Evolutionary conservation across 2,888 invertebrate species (phyloP), one percentile per base, ranked within the genome.

Genomic region (Gortyna flavago): DNA sequence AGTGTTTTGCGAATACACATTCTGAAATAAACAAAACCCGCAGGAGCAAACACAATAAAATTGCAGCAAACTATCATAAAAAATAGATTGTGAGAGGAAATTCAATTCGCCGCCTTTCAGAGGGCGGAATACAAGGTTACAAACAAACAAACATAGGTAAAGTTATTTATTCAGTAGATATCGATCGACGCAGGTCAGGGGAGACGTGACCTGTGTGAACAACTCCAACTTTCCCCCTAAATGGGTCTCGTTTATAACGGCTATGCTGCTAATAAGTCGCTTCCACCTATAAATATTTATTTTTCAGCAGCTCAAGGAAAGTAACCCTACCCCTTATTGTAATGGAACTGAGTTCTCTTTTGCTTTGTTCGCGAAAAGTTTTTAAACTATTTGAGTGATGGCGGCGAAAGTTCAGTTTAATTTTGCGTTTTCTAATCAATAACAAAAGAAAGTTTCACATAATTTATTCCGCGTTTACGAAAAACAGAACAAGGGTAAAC

Each of bases 91-190:
- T 80, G 29, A 48, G 62, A 66, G 84, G 82, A 84, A 88, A 89
- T 87, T 84, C 79, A 78, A 88, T 88, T 83, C 72, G 35, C 62
- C 62, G 65, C 66, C 68, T 83, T 70, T 71, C 62, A 72, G 59
- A 79, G 65, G 54, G 77, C 25, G 72, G 68, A 78, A 80, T 80
- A 78, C 81, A 77, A 80, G 80, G 87, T 85, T 83, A 85, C 81
- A 87, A 86, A 88, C 89, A 87, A 82, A 85, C 83, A 87, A 87
- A 83, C 84, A 83, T 77, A 84, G 84, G 81, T 86, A 70, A 84
- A 81, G 83, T 91, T 89, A 92, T 90, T 92, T 91, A 92, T 93
- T 92, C 92, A 92, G 81, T 77, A 73, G 82, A 74, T 90, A 92
- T 92, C 89, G 92, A 93, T 90, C 88, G 86, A 71, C 59, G 54